Base-by-base conservation (phyloP, 2,797 vertebrate species). In the Spizella passerina region DNA sequence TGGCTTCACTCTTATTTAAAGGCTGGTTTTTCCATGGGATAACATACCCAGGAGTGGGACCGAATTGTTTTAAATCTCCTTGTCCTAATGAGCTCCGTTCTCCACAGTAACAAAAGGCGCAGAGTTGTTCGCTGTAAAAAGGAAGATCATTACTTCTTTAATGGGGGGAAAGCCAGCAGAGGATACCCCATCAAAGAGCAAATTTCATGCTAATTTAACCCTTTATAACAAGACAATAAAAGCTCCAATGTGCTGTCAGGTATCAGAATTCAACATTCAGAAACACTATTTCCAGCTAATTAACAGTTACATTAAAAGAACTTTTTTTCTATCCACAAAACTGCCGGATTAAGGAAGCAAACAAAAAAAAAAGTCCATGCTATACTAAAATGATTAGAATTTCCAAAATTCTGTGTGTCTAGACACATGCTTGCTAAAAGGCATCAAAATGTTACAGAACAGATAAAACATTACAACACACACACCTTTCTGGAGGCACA, bases 91-190 rank as follows among this genome's bases (percentile, higher is more conserved):
- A 99, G 98, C 99, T 99, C 88, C 98, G 98, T 94, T 98, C 99
- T 96, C 99, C 99, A 94, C 99, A 99, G 98, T 99, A 99, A 98
- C 99, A 99, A 98, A 99, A 99, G 98, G 99, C 99, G 97, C 99
- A 99, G 97, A 99, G 98, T 98, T 98, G 98, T 97, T 99, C 99
- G 82, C 98, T 98, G 92, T 97, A 97, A 72, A 83, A 91, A 23
- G 68, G n/a, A 92, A 93, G 66, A 90, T 24, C 66, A 43, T 94
- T 92, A 90, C 24, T 44, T 73, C 18, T 59, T 92, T 85, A 64
- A 0, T 4, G 3, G 14, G 72, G 36, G 11, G 12, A 4, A 16
- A 12, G 55, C 19, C 18, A 57, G 43, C 68, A 86, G 20, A 82
- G n/a, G 49, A 86, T 72, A 71, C 5, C 39, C 49, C 59, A 82